Evolutionary conservation across 2,113 vertebrate genomes (phyloP).

Genomic region (Gambusia affinis): DNA sequence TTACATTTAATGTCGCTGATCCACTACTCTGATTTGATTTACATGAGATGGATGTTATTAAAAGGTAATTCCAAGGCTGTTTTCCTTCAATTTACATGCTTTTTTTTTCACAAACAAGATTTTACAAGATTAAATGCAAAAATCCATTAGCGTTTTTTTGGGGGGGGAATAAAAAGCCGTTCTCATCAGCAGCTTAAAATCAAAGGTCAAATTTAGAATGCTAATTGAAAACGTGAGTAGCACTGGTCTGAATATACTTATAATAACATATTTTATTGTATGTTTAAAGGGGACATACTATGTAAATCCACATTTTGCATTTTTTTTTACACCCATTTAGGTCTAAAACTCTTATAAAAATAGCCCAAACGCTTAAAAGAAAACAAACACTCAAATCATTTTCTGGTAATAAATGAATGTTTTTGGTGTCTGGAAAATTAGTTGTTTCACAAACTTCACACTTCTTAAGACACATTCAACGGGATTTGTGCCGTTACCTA

Average conservation of each 20-base stretch:
- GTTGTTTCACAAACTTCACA: too few species aligned
- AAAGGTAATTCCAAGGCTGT: constrained; percentile 30
- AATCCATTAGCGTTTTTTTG: neutral
- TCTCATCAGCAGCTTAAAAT: neutral
- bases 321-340: too few species aligned
- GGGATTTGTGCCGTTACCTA: too few species aligned
- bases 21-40: constrained; percentile 45
- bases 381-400: too few species aligned
- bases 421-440: too few species aligned
- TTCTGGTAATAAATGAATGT: too few species aligned
- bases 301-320: neutral
- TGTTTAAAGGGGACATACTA: neutral
- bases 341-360: too few species aligned
- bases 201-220: neutral
- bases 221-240: neutral
- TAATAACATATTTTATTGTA: neutral
- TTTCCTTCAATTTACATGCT: constrained; percentile 16
- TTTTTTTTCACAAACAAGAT: constrained; percentile 15
- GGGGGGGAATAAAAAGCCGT: neutral
- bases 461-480: too few species aligned
- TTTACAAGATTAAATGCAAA: constrained; percentile 11
- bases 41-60: constrained; percentile 37
- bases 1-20: constrained; percentile 35
- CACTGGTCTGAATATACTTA: neutral
- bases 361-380: too few species aligned